Evolutionary conservation across 2,888 invertebrate genomes (phyloP), one percentile per base, ranked within the genome.

Genomic region (Cotesia congregata): DNA sequence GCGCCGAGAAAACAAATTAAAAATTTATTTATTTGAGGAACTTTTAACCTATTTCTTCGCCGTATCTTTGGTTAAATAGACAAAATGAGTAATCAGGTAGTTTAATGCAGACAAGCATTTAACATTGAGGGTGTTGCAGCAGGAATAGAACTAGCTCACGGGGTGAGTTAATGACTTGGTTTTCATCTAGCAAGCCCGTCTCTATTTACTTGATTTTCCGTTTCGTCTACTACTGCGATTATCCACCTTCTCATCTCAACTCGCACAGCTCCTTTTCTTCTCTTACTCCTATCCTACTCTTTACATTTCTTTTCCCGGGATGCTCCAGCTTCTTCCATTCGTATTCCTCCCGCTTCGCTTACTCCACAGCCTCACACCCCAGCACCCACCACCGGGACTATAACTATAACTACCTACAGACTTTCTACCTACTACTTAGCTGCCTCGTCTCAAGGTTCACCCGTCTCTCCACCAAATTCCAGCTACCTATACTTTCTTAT

Each of bases 131-230:
- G 38, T 17, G 71, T 71, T 39, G 61, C 71, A 71, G 62, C 38
- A 61, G 59, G 38, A 71, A 71, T 61, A 15, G 5, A 62, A 15
- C 20, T 59, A 20, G 38, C 61, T 38, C n/a, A 68, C 17, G 6
- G 6, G 15, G n/a, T 71, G 38, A 71, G 71, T 71, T 71, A 71
- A 71, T 71, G 62, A 71, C 61, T 71, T 38, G 71, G 17, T n/a
- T 61, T 62, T 62, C 7, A 61, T 71, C 62, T 39, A n/a, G 38
- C 61, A 62, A 61, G n/a, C 15, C 15, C 59, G 30, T 30, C 50
- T 59, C 39, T 61, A 67, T 74, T 68, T 60, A 40, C 74, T 65
- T 50, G 30, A 73, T 67, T 73, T 65, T 73, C 64, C 40, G 64
- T 73, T 41, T 20, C 65, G 65, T 71, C 71, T 12, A 6, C 39